These are phyloP conservation scores for Myotis pilosus DNA, from an alignment of 2,797 vertebrate genomes.

Conservation along the genomic window DNA sequence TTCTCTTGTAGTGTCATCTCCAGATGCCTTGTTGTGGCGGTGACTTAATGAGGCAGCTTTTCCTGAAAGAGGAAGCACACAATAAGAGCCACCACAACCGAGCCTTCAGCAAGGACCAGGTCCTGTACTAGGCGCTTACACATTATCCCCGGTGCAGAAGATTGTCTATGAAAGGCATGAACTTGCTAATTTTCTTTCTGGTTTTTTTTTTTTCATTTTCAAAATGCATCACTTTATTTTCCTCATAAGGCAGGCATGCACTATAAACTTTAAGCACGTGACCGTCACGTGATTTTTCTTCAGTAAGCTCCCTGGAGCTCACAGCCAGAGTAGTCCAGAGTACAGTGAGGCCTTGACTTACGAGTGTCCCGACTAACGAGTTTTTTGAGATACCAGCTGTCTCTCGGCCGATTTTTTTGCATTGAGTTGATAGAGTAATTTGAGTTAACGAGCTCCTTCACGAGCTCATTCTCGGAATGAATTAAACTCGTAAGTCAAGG, in stretches of 20 bases:
- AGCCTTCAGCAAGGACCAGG: neutral
- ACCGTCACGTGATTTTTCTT: neutral
- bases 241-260: neutral
- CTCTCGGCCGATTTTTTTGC: no score
- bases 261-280: neutral
- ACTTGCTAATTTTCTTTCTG: neutral
- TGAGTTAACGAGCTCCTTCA: no score
- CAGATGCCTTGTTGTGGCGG: neutral
- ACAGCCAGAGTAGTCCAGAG: neutral
- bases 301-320: neutral
- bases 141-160: neutral
- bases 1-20: neutral
- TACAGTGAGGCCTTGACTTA: no score
- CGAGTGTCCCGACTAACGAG: no score
- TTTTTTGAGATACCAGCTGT: no score
- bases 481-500: no score
- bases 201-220: neutral
- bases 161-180: neutral
- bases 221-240: neutral
- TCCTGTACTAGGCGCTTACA: neutral
- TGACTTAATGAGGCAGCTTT: neutral
- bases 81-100: neutral
- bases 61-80: neutral
- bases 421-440: no score
- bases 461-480: no score